A percentile compares a stretch with the other conserved stretches of the same genome.
phyloP scores from a whole-genome alignment of 1,140 invertebrate genomes.

The Zaprionus capensis region DNA sequence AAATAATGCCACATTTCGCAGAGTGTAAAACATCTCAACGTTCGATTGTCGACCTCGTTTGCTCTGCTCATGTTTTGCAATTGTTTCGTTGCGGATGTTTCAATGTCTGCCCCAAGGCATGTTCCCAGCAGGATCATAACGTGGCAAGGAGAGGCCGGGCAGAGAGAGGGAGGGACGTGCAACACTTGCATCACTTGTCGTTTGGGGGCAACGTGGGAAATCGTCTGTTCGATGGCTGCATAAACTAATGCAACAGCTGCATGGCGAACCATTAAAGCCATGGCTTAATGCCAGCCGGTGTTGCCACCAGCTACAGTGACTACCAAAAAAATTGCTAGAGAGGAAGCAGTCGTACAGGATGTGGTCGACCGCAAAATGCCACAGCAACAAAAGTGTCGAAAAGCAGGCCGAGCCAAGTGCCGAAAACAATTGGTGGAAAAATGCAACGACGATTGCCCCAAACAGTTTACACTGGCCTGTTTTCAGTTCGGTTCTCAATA shows the following conservation, averaged over 20 bases:
- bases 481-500: not conserved
- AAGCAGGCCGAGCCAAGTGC: conserved; percentile 8
- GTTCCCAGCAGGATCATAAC: not conserved
- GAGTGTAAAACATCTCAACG: not conserved
- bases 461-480: not conserved
- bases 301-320: not conserved
- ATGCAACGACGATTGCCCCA: conserved; percentile 26
- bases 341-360: conserved; percentile 28
- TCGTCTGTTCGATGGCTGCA: conserved; percentile 24
- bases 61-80: conserved; percentile 11
- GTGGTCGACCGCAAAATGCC: conserved; percentile 36
- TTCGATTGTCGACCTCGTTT: not conserved
- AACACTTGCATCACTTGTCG: conserved; percentile 2
- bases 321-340: conserved; percentile 5
- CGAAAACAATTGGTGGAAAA: conserved; percentile 69
- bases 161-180: too few relatives aligned
- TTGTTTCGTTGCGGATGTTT: conserved; percentile 32
- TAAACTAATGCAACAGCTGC: conserved; percentile 43
- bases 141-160: too few relatives aligned
- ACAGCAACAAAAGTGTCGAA: conserved; percentile 59
- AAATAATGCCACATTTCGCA: not conserved
- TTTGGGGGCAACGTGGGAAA: conserved; percentile 22
- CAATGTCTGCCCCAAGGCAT: conserved; percentile 11
- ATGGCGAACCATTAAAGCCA: conserved; percentile 12
- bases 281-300: conserved; percentile 26